Conservation (phyloP, 2,797 vertebrate genomes). For the Trachurus trachurus region DNA sequence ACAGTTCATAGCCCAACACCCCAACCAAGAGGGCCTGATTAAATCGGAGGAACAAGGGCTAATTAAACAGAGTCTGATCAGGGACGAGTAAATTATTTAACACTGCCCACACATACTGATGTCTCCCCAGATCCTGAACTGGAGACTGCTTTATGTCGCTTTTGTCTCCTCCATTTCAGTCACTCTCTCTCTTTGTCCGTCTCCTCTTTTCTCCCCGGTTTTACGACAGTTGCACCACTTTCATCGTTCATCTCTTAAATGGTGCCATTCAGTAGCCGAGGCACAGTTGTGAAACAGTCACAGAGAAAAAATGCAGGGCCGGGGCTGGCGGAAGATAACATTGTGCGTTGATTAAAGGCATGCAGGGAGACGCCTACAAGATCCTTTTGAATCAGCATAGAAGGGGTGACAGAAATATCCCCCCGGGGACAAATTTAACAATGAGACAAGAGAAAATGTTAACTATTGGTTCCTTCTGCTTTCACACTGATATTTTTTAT, state of each 20-base stretch:
- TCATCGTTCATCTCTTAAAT: constrained; percentile 66
- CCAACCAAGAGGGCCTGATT: constrained; percentile 77
- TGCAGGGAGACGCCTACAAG: constrained; percentile 37
- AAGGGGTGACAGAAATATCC: constrained; percentile 59
- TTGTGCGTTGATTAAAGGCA: constrained; percentile 64
- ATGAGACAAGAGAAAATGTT: constrained; percentile 40
- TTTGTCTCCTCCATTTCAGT: constrained; percentile 45
- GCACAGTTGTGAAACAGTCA: constrained; percentile 53
- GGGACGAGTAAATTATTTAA: constrained; percentile 87
- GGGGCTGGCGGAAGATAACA: constrained; percentile 52
- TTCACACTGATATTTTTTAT: constrained; percentile 26
- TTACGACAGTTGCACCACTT: constrained; percentile 60
- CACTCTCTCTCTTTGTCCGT: constrained; percentile 18
- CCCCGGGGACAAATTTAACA: constrained; percentile 40
- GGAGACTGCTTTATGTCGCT: constrained; percentile 38
- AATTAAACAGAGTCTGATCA: constrained; percentile 89
- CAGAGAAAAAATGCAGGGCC: constrained; percentile 47
- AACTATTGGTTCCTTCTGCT: constrained; percentile 39
- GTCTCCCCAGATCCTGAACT: constrained; percentile 72
- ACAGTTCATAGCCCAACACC: constrained; percentile 58
- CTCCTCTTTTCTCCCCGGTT: constrained; percentile 28
- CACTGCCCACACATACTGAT: constrained; percentile 78
- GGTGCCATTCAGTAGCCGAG: constrained; percentile 52
- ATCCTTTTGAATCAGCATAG: constrained; percentile 52
- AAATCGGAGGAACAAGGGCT: constrained; percentile 81